These are phyloP conservation scores for Microplitis demolitor DNA, from an alignment of 1,140 invertebrate genomes.

Conservation along the genomic window DNA sequence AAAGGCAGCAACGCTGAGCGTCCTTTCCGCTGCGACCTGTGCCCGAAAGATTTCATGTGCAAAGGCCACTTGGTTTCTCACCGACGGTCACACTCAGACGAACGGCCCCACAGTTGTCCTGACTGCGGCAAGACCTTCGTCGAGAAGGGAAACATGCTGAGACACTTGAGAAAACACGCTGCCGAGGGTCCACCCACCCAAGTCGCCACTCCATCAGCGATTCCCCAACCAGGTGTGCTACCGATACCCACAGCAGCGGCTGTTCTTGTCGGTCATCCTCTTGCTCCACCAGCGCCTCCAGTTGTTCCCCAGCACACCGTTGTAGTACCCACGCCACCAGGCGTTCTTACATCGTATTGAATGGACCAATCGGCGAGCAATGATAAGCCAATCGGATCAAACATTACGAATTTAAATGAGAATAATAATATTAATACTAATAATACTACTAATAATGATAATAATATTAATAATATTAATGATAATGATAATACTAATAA, in stretches of 20 bases:
- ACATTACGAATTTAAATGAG: not conserved
- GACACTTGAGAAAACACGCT: conserved; percentile 65
- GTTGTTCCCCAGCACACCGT: conserved; percentile 59
- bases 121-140: conserved; percentile 80
- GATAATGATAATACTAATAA: no score
- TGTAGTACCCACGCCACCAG: conserved; percentile 58
- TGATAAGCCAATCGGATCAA: not conserved
- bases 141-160: conserved; percentile 75
- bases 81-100: conserved; percentile 85
- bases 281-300: conserved; percentile 51
- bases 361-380: conserved; percentile 19
- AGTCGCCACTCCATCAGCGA: conserved; percentile 52
- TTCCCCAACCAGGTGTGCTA: conserved; percentile 50
- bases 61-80: conserved; percentile 93
- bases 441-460: not conserved
- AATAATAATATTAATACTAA: no score
- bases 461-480: no score
- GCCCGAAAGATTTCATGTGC: conserved; percentile 95
- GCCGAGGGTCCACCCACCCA: conserved; percentile 58
- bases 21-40: conserved; percentile 93
- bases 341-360: conserved; percentile 57
- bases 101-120: conserved; percentile 78
- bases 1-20: conserved; percentile 83
- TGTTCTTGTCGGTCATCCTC: conserved; percentile 56
- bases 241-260: conserved; percentile 35